Base-by-base conservation (phyloP, 35 echinoderm and acorn worm species). In the Acanthaster planci region DNA sequence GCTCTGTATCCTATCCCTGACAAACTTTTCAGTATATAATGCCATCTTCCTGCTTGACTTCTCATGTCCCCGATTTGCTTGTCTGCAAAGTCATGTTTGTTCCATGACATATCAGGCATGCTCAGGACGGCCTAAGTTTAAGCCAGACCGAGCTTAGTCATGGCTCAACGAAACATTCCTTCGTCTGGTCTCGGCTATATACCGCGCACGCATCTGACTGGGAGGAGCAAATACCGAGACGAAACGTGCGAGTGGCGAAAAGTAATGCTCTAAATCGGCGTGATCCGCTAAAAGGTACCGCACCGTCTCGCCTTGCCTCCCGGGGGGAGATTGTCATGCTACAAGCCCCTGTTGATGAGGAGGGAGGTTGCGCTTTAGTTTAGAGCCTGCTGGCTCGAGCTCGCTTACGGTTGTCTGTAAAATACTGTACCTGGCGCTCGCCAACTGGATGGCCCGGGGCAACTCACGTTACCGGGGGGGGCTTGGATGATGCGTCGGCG, bases 221-320 rank as follows among this genome's bases (percentile, higher is more conserved):
- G 42, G 12, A 47, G 12, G 14, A 72, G 30, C 18, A 72, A 72
- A 27, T 21, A 72, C 15, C 29, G 18, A 72, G 64, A 72, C 26
- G 64, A 72, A 72, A 72, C 64, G 64, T 72, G 64, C 30, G 64
- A 12, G 26, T 72, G 59, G 21, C 27, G 30, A 35, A 72, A 2
- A 67, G 64, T 72, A 72, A 72, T 72, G 64, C 64, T 72, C 64
- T 72, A 72, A 72, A 72, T 72, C 64, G 64, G 21, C 64, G 15
- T 72, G 22, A 72, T 72, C 64, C 64, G 34, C 64, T 72, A 72
- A 72, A 72, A 72, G 64, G 64, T 72, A 72, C 64, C 64, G 64
- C 64, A 34, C 64, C 34, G 64, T 72, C 64, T 72, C 64, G 64
- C 26, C 30, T 72, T 72, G 64, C 64, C 64, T 72, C 64, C 64